A percentile compares a stretch with the other conserved stretches of the same genome.
Evolutionary conservation across 1,140 invertebrate genomes (phyloP).

Genomic region (Luehdorfia chinensis): DNA sequence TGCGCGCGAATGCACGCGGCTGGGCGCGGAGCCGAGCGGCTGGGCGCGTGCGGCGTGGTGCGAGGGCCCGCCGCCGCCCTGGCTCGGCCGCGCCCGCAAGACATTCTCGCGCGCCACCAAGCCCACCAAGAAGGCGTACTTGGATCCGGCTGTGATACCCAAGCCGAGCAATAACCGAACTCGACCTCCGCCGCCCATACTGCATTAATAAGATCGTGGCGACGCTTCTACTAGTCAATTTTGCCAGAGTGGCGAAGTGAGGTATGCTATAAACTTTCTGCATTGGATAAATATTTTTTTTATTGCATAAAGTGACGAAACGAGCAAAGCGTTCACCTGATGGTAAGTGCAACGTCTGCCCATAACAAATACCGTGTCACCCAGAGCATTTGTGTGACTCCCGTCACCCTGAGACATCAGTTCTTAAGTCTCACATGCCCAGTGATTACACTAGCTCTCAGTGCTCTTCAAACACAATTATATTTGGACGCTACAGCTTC

Average conservation of each 20-base stretch:
- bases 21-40: slow-evolving; percentile 83
- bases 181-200: slow-evolving; percentile 58
- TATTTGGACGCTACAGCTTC: no score
- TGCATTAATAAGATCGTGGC: slow-evolving; percentile 53
- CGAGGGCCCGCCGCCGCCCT: slow-evolving; percentile 46
- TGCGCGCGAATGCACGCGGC: slow-evolving; percentile 87
- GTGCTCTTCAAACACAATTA: no score
- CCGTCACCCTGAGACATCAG: no score
- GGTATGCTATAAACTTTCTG: slow-evolving; percentile 36
- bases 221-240: slow-evolving; percentile 62
- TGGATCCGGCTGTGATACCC: slow-evolving; percentile 40
- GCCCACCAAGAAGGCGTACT: slow-evolving; percentile 31
- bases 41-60: slow-evolving; percentile 83
- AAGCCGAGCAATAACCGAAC: slow-evolving; percentile 47
- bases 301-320: no score
- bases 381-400: no score
- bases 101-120: slow-evolving; percentile 25
- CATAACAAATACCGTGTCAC: no score
- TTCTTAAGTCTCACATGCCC: no score
- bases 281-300: background rate
- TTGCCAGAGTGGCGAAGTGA: slow-evolving; percentile 52
- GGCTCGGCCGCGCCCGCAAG: slow-evolving; percentile 43
- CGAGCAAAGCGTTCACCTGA: no score
- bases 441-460: no score
- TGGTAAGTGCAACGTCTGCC: no score